Evolutionary conservation across 2,888 invertebrate species (phyloP).

Genomic region (Plutella xylostella): DNA sequence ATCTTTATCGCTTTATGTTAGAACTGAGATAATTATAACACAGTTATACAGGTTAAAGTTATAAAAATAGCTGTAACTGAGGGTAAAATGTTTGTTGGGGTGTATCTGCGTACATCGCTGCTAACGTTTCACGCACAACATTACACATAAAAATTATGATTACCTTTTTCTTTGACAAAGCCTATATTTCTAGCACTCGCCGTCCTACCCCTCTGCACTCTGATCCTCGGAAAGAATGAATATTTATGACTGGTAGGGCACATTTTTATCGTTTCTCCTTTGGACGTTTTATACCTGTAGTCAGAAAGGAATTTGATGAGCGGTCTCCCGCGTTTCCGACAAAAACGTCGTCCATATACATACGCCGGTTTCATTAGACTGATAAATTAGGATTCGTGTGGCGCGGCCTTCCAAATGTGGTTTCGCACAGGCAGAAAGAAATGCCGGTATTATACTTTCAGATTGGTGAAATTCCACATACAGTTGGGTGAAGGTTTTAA

Average conservation of each 20-base stretch:
- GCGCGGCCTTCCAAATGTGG: conserved; percentile 40
- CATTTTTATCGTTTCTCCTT: conserved; percentile 49
- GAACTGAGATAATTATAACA: too few species aligned
- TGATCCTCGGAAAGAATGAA: conserved; percentile 37
- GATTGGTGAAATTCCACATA: conserved; percentile 39
- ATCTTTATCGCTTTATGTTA: too few species aligned
- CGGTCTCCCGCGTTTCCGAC: conserved; percentile 20
- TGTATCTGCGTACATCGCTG: conserved; percentile 23
- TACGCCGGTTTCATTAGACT: conserved; percentile 50
- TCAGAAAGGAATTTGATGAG: conserved; percentile 33
- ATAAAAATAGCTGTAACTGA: too few species aligned
- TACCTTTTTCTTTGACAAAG: conserved; percentile 47
- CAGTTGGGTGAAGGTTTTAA: conserved; percentile 32
- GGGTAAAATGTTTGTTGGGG: too few species aligned
- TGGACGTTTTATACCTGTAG: conserved; percentile 34
- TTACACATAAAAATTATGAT: conserved; percentile 51
- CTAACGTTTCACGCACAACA: neutral
- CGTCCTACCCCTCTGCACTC: conserved; percentile 23
- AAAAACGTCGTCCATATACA: conserved; percentile 33
- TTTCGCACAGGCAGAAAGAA: conserved; percentile 19
- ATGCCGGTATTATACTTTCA: conserved; percentile 58
- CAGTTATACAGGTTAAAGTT: too few species aligned
- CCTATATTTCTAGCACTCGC: conserved; percentile 46
- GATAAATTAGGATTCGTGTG: conserved; percentile 52
- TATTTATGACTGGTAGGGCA: conserved; percentile 48